phyloP scores from a whole-genome alignment of 2,888 invertebrate species.

The Netelia inedita region DNA sequence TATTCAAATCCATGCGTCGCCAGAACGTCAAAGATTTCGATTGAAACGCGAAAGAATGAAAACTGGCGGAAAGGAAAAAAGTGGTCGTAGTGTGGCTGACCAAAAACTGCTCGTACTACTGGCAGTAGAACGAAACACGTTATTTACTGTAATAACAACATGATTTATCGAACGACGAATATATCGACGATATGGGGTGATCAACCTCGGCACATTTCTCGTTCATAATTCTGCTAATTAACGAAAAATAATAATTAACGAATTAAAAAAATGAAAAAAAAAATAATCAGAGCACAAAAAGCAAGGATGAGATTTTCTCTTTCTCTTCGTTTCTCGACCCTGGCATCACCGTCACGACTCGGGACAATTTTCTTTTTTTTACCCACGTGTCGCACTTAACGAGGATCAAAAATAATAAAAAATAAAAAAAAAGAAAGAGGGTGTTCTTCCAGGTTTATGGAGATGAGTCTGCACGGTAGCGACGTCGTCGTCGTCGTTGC shows the following conservation, averaged over 20 bases:
- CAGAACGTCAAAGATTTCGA: not conserved
- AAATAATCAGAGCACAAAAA: not conserved
- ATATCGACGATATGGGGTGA: too few species aligned
- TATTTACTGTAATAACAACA: too few species aligned
- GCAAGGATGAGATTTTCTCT: not conserved
- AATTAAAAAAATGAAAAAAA: not conserved
- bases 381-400: constrained; percentile 27
- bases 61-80: too few species aligned
- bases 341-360: not conserved
- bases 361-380: constrained; percentile 5
- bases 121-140: too few species aligned
- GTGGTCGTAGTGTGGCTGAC: too few species aligned
- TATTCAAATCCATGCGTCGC: not conserved
- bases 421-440: not conserved
- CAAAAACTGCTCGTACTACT: too few species aligned
- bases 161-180: too few species aligned
- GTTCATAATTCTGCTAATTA: too few species aligned
- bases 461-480: not conserved
- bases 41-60: not conserved
- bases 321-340: not conserved
- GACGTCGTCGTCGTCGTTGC: not conserved
- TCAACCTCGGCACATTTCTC: too few species aligned
- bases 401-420: constrained; percentile 7
- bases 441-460: constrained; percentile 20
- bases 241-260: too few species aligned